Evolutionary conservation across 2,797 vertebrate genomes (phyloP).

Genomic region (Kryptopterus vitreolus): DNA sequence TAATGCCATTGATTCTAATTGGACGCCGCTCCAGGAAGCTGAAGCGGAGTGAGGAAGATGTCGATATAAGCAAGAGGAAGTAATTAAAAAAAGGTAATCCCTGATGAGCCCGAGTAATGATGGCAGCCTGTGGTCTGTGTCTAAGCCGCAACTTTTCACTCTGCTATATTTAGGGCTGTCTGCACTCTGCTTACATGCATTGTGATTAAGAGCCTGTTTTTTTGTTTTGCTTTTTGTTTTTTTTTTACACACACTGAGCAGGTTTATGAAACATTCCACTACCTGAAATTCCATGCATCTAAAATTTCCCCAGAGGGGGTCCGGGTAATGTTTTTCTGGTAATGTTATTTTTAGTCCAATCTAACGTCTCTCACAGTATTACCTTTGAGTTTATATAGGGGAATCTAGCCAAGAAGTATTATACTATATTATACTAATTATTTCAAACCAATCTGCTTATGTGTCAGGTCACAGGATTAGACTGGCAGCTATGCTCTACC

Average conservation of each 20-base stretch:
- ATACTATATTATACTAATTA: constrained; percentile 22
- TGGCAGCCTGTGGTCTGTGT: constrained; percentile 50
- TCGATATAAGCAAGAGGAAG: constrained; percentile 69
- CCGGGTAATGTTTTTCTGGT: neutral
- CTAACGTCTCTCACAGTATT: neutral
- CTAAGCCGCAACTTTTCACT: constrained; percentile 47
- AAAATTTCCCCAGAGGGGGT: constrained; percentile 6
- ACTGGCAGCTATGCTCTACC: constrained; percentile 13
- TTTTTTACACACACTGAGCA: neutral
- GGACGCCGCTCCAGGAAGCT: constrained; percentile 68
- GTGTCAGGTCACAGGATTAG: constrained; percentile 14
- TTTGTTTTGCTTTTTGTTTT: too few species aligned
- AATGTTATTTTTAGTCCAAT: neutral
- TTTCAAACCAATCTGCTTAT: constrained; percentile 26
- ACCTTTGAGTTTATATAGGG: constrained; percentile 9
- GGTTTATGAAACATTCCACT: constrained; percentile 1
- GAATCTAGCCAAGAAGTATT: neutral
- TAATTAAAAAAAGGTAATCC: constrained; percentile 79
- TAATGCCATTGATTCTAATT: constrained; percentile 67
- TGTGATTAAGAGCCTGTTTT: constrained; percentile 40
- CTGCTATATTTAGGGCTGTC: constrained; percentile 53
- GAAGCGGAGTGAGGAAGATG: constrained; percentile 66
- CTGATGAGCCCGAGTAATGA: constrained; percentile 63
- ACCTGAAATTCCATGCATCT: constrained; percentile 8
- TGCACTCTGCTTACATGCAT: constrained; percentile 41